Evolutionary conservation across 2,888 invertebrate species (phyloP).

Genomic region (Calliopum simillimum): DNA sequence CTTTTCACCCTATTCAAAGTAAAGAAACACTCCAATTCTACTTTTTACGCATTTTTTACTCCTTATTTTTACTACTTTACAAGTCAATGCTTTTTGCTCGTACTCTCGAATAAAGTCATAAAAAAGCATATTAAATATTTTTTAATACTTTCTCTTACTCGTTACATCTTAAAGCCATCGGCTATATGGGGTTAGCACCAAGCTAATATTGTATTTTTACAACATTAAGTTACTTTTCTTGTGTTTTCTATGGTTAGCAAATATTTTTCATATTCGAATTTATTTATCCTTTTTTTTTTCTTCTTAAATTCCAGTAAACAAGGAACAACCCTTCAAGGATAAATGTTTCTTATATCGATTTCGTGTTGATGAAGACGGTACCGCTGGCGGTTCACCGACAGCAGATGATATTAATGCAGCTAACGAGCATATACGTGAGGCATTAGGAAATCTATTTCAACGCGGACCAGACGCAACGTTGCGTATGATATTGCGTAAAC

Average conservation of each 20-base stretch:
- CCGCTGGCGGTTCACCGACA: slow-evolving; percentile 70
- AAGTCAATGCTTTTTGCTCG: too few species aligned
- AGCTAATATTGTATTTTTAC: not conserved
- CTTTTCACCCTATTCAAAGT: too few species aligned
- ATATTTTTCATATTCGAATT: slow-evolving; percentile 4
- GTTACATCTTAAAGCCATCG: too few species aligned
- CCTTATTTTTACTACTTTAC: too few species aligned
- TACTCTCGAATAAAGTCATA: too few species aligned
- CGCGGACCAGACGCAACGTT: slow-evolving; percentile 83
- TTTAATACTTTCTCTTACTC: too few species aligned
- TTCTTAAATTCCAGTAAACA: slow-evolving; percentile 71
- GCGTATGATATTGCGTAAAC: slow-evolving; percentile 83
- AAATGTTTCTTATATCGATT: slow-evolving; percentile 86
- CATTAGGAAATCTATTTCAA: slow-evolving; percentile 75
- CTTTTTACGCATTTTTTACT: not conserved
- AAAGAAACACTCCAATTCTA: not conserved
- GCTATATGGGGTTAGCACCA: too few species aligned
- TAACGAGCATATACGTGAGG: slow-evolving; percentile 77
- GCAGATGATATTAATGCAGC: slow-evolving; percentile 74
- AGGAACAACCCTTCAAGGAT: slow-evolving; percentile 85
- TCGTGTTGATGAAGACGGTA: slow-evolving; percentile 78
- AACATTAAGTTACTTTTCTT: not conserved
- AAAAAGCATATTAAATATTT: too few species aligned
- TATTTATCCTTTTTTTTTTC: slow-evolving; percentile 33
- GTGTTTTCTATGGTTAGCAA: not conserved